Evolutionary conservation across 2,888 invertebrate species (phyloP), one percentile per base, ranked within the genome.

Genomic region (Athripsodes cinereus): DNA sequence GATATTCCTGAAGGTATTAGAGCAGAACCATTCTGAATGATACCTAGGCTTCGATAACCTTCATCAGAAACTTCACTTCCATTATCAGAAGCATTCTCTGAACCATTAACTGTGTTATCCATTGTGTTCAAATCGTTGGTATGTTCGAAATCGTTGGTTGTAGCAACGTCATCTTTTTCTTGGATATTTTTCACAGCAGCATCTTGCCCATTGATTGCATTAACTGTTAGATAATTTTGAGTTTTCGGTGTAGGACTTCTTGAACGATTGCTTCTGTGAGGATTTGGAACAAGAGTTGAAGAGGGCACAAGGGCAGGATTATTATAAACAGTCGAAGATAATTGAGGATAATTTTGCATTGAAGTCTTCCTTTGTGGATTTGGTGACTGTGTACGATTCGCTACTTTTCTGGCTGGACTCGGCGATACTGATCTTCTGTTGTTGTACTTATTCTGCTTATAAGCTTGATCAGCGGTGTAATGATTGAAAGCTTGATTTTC

Each of bases 41-140:
- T 81, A 0, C 90, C 90, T 67, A 90, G 73, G 68, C 90, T 90
- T 67, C 90, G 82, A 71, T 91, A 91, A 0, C 91, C 91, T 68
- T 91, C 91, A 71, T 91, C 91, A 22, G 90, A 90, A 21, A 90
- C 88, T 70, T 91, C 90, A 58, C 90, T 90, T 10, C 90, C 88
- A 65, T 90, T 89, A 69, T 90, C 89, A 55, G 89, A 86, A 8
- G 85, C 84, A 62, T 85, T 83, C 66, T 83, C 83, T 20, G 78
- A 63, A 18, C 59, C 74, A 60, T 75, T 66, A 8, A 63, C 62
- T 6, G 59, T 62, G 13, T 59, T 59, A 49, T 64, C 64, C 34
- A 57, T 72, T 62, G 60, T 66, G 61, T 51, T 65, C 57, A 26
- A 53, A 64, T 66, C 68, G 53, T 56, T 58, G 51, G 60, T 48